A percentile compares a stretch with the other conserved stretches of the same genome.
Evolutionary conservation across 2,888 invertebrate genomes (phyloP).

Genomic region (Eumerus sabulonum): DNA sequence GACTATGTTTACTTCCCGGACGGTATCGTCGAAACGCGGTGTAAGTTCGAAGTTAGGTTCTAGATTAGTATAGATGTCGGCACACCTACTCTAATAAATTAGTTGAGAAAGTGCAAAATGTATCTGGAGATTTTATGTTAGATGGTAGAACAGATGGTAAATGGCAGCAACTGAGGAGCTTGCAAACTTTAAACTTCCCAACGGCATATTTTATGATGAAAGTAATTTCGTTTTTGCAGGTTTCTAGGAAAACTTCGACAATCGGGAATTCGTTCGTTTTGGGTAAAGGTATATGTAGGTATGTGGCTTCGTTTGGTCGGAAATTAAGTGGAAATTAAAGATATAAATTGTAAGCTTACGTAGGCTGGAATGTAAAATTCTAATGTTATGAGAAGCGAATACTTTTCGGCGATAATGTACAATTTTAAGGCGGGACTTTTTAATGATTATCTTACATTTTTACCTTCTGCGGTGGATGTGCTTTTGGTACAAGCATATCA

Average conservation of each 20-base stretch:
- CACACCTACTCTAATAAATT: constrained; percentile 34
- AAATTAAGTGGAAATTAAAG: constrained; percentile 26
- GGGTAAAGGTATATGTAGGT: neutral
- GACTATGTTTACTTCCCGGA: constrained; percentile 31
- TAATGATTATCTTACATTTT: too few relatives aligned
- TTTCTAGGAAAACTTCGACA: neutral
- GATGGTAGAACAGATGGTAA: constrained; percentile 42
- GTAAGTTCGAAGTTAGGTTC: constrained; percentile 15
- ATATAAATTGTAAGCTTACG: neutral
- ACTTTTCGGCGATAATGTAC: too few relatives aligned
- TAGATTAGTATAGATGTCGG: constrained; percentile 6
- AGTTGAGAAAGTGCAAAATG: constrained; percentile 36
- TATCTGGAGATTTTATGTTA: constrained; percentile 3
- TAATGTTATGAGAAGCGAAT: too few relatives aligned
- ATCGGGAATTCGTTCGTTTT: neutral
- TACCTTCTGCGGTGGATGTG: too few relatives aligned
- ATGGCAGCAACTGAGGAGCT: constrained; percentile 34
- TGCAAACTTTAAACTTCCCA: constrained; percentile 16
- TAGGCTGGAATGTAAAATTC: too few relatives aligned
- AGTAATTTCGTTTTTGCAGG: constrained; percentile 15
- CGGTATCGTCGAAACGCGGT: constrained; percentile 10
- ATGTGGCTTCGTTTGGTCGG: constrained; percentile 14
- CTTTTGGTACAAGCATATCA: too few relatives aligned
- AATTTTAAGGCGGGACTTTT: too few relatives aligned
- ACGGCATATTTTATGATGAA: neutral